phyloP scores from a whole-genome alignment of 2,113 vertebrate genomes.

The Pluvialis apricaria region DNA sequence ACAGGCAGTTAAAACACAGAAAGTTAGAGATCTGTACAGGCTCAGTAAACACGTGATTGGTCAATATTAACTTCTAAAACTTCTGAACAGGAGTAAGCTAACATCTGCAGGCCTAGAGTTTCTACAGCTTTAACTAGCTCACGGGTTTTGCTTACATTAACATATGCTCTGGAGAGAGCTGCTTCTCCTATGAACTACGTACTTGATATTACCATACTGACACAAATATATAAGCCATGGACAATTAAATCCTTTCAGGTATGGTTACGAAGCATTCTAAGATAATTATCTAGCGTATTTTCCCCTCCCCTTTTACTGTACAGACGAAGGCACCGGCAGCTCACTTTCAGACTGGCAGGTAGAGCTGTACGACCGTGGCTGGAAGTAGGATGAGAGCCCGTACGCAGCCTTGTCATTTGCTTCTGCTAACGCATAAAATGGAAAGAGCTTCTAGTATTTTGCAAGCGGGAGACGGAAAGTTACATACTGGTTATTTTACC shows the following conservation, averaged over 20 bases:
- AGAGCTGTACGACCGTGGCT: background rate
- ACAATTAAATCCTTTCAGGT: background rate
- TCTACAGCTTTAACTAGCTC: background rate
- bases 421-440: background rate
- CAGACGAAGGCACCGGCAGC: background rate
- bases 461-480: background rate
- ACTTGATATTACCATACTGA: background rate
- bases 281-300: background rate
- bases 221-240: background rate
- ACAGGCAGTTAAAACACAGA: background rate
- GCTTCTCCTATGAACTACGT: background rate
- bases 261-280: background rate
- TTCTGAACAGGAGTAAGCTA: background rate
- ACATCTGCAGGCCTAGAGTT: background rate
- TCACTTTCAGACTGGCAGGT: background rate
- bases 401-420: background rate
- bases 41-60: background rate
- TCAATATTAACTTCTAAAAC: constrained; percentile 5
- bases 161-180: background rate
- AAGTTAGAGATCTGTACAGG: background rate
- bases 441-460: background rate
- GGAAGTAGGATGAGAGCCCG: background rate
- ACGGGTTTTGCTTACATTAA: constrained; percentile 1
- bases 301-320: background rate
- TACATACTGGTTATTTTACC: background rate